Base-by-base conservation (phyloP, 2,888 invertebrate genomes). In the Drosophila paramelanica region DNA sequence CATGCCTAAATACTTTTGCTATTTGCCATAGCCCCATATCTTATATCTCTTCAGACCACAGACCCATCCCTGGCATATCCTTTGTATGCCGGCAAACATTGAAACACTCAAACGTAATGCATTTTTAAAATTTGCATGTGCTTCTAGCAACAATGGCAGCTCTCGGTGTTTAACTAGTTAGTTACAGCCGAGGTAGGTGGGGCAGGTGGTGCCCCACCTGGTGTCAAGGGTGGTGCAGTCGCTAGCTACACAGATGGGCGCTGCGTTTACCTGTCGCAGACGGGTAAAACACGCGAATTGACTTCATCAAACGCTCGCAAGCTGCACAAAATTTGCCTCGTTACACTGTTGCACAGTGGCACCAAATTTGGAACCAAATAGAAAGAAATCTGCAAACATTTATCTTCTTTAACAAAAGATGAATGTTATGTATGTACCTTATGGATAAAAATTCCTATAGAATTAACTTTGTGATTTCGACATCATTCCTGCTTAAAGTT, bases 41-140 rank as follows among this genome's bases (percentile, higher is more conserved):
- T 65, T 31, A 14, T 31, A 52, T 17, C 36, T 11, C 13, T 36
- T 31, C 31, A 31, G 31, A 31, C 13, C 45, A 36, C 25, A 55
- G 55, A 38, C 36, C 45, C 38, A 39, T 38, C 2, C 38, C 25
- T 33, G 17, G 59, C 31, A 38, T 17, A 27, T 27, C 33, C 42
- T 42, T 53, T 55, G 47, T 52, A 36, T 43, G 42, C 42, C 14
- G 31, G 52, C 43, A 47, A 52, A 46, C 73, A 72, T 56, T 70
- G 53, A 60, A 61, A 77, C 77, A 88, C 80, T 85, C 70, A 85
- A 67, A 76, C 70, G 70, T 82, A 82, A 88, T 82, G 83, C 86
- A 83, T 88, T 83, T 86, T 77, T 71, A 69, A 60, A 86, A 88
- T 82, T 86, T 82, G 83, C 82, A 82, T 82, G 60, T 69, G 47